Base-by-base conservation (phyloP, 2,888 invertebrate genomes). In the Acanthacorydalis orientalis region DNA sequence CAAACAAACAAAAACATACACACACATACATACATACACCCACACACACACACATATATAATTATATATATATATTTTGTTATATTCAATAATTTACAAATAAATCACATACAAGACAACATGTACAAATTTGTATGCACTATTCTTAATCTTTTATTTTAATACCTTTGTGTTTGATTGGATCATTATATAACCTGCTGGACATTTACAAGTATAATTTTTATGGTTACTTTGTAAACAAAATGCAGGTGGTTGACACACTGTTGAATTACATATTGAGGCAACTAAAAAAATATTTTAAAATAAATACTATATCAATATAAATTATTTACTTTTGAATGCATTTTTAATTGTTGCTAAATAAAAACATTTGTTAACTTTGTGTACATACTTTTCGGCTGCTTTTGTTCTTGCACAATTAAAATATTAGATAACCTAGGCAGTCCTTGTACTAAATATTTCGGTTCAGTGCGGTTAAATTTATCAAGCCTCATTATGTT, bases 331-430 rank as follows among this genome's bases (percentile, higher is more conserved):
- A 41, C 7, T 41, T 41, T 23, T 23, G n/a, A n/a, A 40, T 14
- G 9, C 10, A 40, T 40, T 15, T 40, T 40, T 40, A 2, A 40
- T 40, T 40, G 4, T 10, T 6, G 9, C 38, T 15, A 11, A 45
- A 10, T n/a, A 46, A 48, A 32, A 42, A n/a, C n/a, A n/a, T n/a
- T 3, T 14, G 37, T n/a, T 38, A 15, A 31, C 47, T 41, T 32
- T 23, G 10, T 23, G 38, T n/a, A 59, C 56, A 69, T 60, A 66
- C 72, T 64, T 47, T 69, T 68, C 49, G 72, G 69, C 57, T 80
- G 79, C 53, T 79, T 78, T 53, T 77, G 65, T 50, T 77, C 73
- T 59, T 83, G 83, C 33, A 81, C 60, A n/a, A 83, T 73, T 35
- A 76, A 65, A 53, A 83, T 70, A 57, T 81, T 81, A 6, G 77